Percentiles rank a stretch among this genome's conserved stretches.
Conservation (phyloP, 2,113 vertebrate species). For the Oreocharis arfaki region DNA sequence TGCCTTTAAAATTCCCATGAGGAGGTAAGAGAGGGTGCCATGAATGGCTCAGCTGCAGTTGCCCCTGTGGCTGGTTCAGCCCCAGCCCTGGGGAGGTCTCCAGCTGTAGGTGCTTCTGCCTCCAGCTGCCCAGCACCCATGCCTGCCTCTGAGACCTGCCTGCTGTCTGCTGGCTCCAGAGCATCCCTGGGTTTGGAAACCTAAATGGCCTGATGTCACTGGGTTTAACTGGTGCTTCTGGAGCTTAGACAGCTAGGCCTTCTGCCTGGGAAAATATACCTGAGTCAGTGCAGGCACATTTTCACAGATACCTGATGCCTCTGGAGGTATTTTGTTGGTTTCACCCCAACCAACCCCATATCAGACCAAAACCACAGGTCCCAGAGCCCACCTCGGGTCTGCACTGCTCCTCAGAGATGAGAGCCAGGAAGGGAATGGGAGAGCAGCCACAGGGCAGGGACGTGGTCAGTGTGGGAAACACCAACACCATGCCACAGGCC, state of each 20-base stretch:
- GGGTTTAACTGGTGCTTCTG: background rate
- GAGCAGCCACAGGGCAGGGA: background rate
- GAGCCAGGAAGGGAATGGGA: background rate
- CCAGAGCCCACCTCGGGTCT: background rate
- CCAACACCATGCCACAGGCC: background rate
- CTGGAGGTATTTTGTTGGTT: background rate
- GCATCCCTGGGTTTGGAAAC: background rate
- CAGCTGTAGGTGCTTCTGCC: background rate
- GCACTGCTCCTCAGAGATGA: background rate
- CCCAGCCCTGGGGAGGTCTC: background rate
- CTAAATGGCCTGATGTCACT: rapidly evolving
- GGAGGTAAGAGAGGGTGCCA: background rate
- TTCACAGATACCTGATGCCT: background rate
- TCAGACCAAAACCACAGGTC: background rate
- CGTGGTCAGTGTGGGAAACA: rapidly evolving
- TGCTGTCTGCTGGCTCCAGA: background rate
- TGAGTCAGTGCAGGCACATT: background rate
- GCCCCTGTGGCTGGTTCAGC: background rate
- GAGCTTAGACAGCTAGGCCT: background rate
- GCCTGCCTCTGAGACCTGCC: background rate
- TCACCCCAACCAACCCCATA: background rate
- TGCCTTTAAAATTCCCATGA: background rate
- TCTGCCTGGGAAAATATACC: background rate
- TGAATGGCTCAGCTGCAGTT: rapidly evolving
- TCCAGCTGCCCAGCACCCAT: background rate